These are phyloP conservation scores for Acrocephalus kingi DNA, from an alignment of 2,113 vertebrate genomes.

Conservation along the genomic window DNA sequence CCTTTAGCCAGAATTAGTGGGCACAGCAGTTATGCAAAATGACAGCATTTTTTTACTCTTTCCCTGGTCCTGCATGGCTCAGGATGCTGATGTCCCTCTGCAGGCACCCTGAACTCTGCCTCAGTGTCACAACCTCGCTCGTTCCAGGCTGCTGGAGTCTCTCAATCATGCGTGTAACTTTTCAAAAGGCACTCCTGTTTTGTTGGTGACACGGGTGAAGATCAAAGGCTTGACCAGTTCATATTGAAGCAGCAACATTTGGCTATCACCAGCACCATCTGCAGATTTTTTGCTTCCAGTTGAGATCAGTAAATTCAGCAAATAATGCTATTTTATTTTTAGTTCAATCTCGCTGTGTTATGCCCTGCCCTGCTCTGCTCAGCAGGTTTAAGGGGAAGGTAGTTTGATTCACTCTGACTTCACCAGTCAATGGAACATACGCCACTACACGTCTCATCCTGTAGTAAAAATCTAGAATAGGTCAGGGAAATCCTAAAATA, in stretches of 20 bases:
- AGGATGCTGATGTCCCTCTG: not conserved
- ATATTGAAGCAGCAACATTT: not conserved
- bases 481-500: not conserved
- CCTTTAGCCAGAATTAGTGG: not conserved
- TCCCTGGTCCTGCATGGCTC: not conserved
- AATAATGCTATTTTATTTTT: not conserved
- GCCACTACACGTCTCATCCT: not conserved
- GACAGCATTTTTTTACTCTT: not conserved
- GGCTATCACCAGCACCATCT: not conserved
- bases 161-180: fast-evolving
- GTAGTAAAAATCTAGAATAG: not conserved
- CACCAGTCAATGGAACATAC: not conserved
- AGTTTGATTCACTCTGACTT: not conserved
- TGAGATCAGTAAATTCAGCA: not conserved
- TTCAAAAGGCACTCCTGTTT: not conserved
- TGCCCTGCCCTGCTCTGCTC: not conserved
- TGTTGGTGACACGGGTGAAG: not conserved
- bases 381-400: not conserved
- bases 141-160: not conserved
- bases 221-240: not conserved
- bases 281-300: not conserved
- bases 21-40: not conserved
- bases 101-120: not conserved
- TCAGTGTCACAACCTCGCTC: not conserved
- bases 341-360: not conserved